Evolutionary conservation across 2,113 vertebrate species (phyloP), one percentile per base, ranked within the genome.

Genomic region (Pampusana beccarii): DNA sequence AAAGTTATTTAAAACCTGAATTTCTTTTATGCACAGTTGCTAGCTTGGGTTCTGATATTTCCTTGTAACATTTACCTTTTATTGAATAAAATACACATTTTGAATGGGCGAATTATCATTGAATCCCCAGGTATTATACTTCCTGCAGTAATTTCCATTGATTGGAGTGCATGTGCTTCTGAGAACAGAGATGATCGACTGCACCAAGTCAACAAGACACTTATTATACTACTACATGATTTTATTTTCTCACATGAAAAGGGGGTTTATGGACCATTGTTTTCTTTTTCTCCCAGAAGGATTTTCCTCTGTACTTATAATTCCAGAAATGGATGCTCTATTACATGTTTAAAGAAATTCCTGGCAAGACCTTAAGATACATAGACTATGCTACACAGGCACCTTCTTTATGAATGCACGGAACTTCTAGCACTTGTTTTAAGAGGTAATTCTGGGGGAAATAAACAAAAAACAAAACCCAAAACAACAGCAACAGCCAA

Each of bases 221-320:
- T 96, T 64, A 66, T 95, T 95, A 82, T 83, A 57, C 79, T 92
- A 77, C 64, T 62, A 95, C 67, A 92, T 91, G 71, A 67, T 94
- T 94, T 92, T 95, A 92, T 95, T 95, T 92, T 92, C 75, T 78
- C 61, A 48, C 65, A 71, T 54, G 40, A 79, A 62, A 46, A 86
- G 25, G 13, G 93, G 65, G 5, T 8, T 92, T 94, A 71, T 84
- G 56, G 81, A 71, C 56, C 34, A 79, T 34, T 93, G 71, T 88
- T 96, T 86, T 71, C 40, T 78, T 90, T 92, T 79, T 58, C 58
- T 92, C 90, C 86, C 70, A 56, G 77, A 89, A 95, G 69, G 80
- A 65, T 78, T 92, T 96, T 81, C 38, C 50, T 65, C 11, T 51
- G 28, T 84, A 66, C 24, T 69, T 84, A 36, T 3, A 81, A 90